A percentile compares a stretch with the other conserved stretches of the same genome.
Evolutionary conservation across 2,888 invertebrate species (phyloP).

Genomic region (Pemphredon lugubris): DNA sequence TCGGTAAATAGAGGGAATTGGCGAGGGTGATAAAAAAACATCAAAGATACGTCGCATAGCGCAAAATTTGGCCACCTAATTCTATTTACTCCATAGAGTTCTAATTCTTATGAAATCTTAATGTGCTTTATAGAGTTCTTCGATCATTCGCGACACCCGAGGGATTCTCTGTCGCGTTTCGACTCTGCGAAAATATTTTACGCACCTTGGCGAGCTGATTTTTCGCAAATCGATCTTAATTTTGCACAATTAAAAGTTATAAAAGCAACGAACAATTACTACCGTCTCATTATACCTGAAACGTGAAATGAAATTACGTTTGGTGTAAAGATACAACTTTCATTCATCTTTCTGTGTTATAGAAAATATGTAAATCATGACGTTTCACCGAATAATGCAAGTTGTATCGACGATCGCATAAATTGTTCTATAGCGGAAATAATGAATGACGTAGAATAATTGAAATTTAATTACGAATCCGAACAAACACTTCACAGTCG

Average conservation of each 20-base stretch:
- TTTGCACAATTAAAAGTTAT: slow-evolving; percentile 5
- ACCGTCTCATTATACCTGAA: no score
- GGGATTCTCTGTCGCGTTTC: slow-evolving; percentile 21
- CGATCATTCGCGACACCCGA: slow-evolving; percentile 34
- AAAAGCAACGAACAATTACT: no score
- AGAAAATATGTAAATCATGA: no score
- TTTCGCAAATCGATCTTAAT: slow-evolving; percentile 21
- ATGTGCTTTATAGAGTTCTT: slow-evolving; percentile 37
- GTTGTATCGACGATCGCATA: no score
- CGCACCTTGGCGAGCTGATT: slow-evolving; percentile 11
- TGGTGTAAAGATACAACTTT: no score
- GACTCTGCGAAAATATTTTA: slow-evolving; percentile 3
- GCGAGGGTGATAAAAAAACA: not conserved
- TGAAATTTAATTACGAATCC: slow-evolving; percentile 27
- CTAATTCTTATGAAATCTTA: no score
- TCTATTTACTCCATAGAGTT: slow-evolving; percentile 34
- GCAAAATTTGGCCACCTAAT: slow-evolving; percentile 50
- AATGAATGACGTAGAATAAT: no score
- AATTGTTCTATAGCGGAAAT: no score
- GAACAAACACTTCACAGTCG: not conserved
- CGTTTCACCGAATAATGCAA: no score
- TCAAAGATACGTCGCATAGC: slow-evolving; percentile 21
- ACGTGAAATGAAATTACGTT: no score
- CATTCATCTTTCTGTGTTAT: no score
- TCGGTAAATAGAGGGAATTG: no score